phyloP scores from a whole-genome alignment of 1,140 invertebrate genomes.

The Nasonia vitripennis region DNA sequence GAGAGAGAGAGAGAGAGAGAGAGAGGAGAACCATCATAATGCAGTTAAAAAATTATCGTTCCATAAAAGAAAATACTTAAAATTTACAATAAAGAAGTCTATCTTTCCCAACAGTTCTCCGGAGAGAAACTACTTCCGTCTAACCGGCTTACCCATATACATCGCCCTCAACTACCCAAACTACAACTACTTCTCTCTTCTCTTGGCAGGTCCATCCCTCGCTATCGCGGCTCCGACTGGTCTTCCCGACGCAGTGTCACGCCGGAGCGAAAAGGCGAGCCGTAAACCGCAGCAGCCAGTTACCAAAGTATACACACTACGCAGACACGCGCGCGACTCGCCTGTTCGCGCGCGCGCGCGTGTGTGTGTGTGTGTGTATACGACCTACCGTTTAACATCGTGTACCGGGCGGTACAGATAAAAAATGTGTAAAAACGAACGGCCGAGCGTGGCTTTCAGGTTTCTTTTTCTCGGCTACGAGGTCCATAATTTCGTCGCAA shows the following conservation, averaged over 20 bases:
- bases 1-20: not conserved
- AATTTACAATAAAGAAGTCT: not conserved
- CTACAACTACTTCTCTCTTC: not conserved
- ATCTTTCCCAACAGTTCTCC: not conserved
- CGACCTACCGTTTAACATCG: conserved; percentile 30
- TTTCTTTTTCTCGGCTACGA: not conserved
- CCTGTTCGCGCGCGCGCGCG: not conserved
- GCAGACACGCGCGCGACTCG: no score
- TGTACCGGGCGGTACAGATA: not conserved
- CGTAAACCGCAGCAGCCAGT: conserved; percentile 27
- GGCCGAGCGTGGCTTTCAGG: conserved; percentile 3
- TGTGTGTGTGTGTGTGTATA: not conserved
- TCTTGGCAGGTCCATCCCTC: not conserved
- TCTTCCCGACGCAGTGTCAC: conserved; percentile 4
- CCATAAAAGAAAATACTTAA: conserved; percentile 1
- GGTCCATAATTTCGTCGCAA: conserved; percentile 4
- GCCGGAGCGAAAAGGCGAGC: conserved; percentile 1
- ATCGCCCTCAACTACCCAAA: not conserved
- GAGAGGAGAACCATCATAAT: not conserved
- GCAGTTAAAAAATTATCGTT: not conserved
- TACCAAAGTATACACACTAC: conserved; percentile 8
- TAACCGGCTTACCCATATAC: conserved; percentile 3
- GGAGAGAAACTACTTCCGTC: not conserved
- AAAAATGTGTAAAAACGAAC: conserved; percentile 46
- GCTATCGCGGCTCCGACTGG: not conserved